Base-by-base conservation (phyloP, 1,140 invertebrate species). In the Solen grandis region DNA sequence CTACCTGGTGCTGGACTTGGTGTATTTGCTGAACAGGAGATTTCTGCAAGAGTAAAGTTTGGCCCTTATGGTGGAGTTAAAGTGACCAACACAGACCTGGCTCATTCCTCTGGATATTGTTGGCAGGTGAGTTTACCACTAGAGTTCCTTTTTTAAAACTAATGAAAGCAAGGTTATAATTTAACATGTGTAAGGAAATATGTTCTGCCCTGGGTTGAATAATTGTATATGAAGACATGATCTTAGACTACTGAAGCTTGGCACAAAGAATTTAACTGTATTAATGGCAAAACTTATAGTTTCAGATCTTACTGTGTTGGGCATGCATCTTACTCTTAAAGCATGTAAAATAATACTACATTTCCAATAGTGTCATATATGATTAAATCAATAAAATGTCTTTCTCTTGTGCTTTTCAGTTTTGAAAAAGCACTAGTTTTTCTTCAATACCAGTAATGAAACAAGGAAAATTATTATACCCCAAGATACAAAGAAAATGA, bases 51-150 rank as follows among this genome's bases (percentile, higher is more conserved):
- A 16, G 41, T 36, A 5, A 69, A 54, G 35, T 82, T 82, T 55
- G 81, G 81, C 19, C 81, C 81, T 8, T 83, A 83, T 46, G 69
- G 41, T 52, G 81, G 81, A 54, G 81, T 80, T 16, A 55, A 57
- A 2, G 38, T 55, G n/a, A 16, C 41, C 22, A 54, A 83, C 35
- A 22, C 36, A 19, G 35, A 50, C 16, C 41, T 31, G 41, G 80
- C 80, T 70, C 73, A 76, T 29, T 29, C 29, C 8, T 79, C 81
- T 54, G 81, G 81, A 16, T 83, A 83, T 41, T 59, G 63, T 35
- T 83, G 81, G 81, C 81, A 79, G 52, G 81, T 83, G 57, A 54
- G 75, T 76, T 0, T 29, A 38, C 13, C n/a, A 14, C n/a, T 14
- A 50, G n/a, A 13, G 13, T 14, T 50, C n/a, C 13, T 50, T 50